Evolutionary conservation across 1,140 invertebrate species (phyloP), one percentile per base, ranked within the genome.

Genomic region (Lordiphosa clarofinis): DNA sequence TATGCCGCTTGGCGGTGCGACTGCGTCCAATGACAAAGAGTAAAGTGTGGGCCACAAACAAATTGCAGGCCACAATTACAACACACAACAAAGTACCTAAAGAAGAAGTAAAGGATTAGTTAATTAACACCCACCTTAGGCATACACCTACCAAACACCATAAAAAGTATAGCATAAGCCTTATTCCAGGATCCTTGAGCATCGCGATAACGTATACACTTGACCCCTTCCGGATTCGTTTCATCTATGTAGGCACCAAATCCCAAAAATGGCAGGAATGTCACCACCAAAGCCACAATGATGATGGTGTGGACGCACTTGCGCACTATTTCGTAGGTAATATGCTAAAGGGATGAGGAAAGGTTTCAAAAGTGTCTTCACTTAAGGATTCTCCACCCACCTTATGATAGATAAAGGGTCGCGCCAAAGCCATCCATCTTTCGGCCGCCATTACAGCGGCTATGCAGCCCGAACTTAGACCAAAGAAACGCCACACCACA

Each of bases 361-460:
- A 11, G 5, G 21, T 24, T 2, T 24, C 4, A 24, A 15, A 11
- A 12, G 10, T 33, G 2, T 9, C 8, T n/a, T 7, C 21, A 37
- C 8, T 42, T 42, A 24, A 1, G 1, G 21, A 4, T 3, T 28
- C 7, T 7, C 6, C n/a, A 13, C 40, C 89, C 89, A 96, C 95
- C 93, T 95, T 95, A 89, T 96, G 95, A 89, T 96, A 97, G 53
- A 95, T 91, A 84, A 97, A 97, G n/a, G 95, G 95, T 63, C 93
- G 92, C 0, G 95, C 95, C 46, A 97, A 91, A 3, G 95, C 95
- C 60, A 96, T 90, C 92, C 94, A 97, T 55, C 95, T 90, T 88
- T 97, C 95, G 11, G 93, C 91, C 1, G 95, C 95, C 95, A 97
- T 96, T 4, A 96, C 94, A 71, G 95, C 92, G 10, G 95, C 94